These are phyloP conservation scores for Pteronura brasiliensis DNA, from an alignment of 2,113 vertebrate species.

Conservation along the genomic window DNA sequence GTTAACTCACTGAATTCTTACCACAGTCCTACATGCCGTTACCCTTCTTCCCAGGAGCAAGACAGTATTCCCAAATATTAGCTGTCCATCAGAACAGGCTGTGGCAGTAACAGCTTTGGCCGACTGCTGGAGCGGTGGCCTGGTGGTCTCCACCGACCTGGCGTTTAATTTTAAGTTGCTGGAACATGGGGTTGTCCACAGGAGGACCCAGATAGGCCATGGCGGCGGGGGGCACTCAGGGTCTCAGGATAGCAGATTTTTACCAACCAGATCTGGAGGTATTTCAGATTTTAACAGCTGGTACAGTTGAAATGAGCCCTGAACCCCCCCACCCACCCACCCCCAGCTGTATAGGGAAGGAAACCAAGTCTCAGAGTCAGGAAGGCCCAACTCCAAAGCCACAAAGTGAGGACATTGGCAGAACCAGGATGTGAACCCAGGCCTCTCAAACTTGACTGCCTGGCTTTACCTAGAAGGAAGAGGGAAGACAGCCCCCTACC, in stretches of 20 bases:
- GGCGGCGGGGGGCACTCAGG: not conserved
- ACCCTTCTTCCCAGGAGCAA: not conserved
- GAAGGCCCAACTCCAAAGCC: not conserved
- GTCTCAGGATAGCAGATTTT: not conserved
- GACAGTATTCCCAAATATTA: not conserved
- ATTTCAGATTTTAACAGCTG: not conserved
- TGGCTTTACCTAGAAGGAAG: not conserved
- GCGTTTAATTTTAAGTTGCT: not conserved
- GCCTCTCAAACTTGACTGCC: not conserved
- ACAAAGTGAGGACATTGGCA: too few relatives aligned
- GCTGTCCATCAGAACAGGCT: not conserved
- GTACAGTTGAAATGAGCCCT: not conserved
- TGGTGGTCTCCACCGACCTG: not conserved
- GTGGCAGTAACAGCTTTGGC: not conserved
- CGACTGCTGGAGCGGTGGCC: accelerated
- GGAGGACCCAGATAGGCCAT: not conserved
- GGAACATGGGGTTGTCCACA: not conserved
- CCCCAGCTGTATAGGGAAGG: not conserved
- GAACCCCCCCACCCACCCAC: too few relatives aligned
- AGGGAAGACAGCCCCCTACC: accelerated
- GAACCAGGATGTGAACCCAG: not conserved
- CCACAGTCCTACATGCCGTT: too few relatives aligned
- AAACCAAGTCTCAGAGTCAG: not conserved
- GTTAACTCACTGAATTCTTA: not conserved
- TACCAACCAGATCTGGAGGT: not conserved